Conservation (phyloP, 2,113 vertebrate species). For the Phylloscopus trochiloides region DNA sequence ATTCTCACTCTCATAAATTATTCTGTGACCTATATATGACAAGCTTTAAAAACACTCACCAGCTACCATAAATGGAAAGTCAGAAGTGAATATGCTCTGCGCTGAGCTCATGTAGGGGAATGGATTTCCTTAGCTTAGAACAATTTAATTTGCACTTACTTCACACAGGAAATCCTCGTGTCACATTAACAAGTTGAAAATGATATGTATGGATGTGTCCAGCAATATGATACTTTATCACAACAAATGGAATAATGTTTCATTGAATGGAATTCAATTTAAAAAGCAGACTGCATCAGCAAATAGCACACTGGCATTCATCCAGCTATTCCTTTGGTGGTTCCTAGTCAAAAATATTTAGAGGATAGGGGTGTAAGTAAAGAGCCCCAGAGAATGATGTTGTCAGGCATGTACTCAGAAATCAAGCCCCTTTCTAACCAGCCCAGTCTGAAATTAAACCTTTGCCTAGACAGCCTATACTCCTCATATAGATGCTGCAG, state of each 20-base stretch:
- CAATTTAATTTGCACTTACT: slow-evolving; percentile 16
- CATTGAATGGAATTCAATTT: background rate
- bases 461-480: background rate
- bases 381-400: background rate
- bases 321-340: background rate
- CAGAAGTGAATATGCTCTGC: background rate
- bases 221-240: background rate
- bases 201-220: background rate
- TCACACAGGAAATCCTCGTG: background rate
- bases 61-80: background rate
- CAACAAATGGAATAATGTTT: background rate
- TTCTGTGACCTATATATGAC: slow-evolving; percentile 38
- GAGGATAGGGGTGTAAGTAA: accelerated
- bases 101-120: background rate
- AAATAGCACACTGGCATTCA: background rate
- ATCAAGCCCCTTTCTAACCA: background rate
- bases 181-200: background rate
- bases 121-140: background rate
- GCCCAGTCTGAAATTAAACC: background rate
- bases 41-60: background rate
- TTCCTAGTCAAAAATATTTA: background rate
- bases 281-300: background rate
- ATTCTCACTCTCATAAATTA: slow-evolving; percentile 28
- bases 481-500: background rate
- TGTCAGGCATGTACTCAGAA: background rate